Evolutionary conservation across 2,113 vertebrate species (phyloP), one percentile per base, ranked within the genome.

Genomic region (Callipepla squamata): DNA sequence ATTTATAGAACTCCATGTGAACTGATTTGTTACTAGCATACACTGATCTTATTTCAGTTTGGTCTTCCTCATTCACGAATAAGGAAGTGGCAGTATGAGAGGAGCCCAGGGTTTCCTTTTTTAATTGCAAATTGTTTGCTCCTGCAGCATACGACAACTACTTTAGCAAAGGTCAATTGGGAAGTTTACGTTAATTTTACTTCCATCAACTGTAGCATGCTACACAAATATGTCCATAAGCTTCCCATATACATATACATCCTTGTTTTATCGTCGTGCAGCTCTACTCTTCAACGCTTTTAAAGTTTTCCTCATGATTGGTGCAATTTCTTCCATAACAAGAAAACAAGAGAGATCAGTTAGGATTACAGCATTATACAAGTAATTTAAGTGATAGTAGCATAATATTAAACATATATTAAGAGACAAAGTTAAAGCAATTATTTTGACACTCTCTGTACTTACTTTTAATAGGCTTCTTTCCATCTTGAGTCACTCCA

Each of bases 251-350:
- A 2, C 20, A 76, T 36, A 47, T 0, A 2, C 20, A 76, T 38
- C 28, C 9, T 80, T 45, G 25, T 61, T 96, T 97, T 76, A 98
- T 95, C 97, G 93, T 34, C 96, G 96, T 78, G 97, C 97, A 65
- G 97, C 74, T 94, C 98, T 97, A 34, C 95, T 98, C 95, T 96
- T 98, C 90, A 98, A 97, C 8, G 97, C 97, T 95, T 97, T 98
- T 87, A 99, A 93, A 58, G 98, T 98, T 96, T 98, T 98, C 76
- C 97, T 98, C 98, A 99, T 99, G 93, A 98, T 98, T 80, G 98
- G 98, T 77, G 98, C 98, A 21, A 98, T 96, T 97, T 97, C 98
- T 98, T 85, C 47, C 78, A 51, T 4, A 65, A 58, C 8, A 81
- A 70, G 6, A 63, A 36, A 90, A 32, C 68, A 3, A 85, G 5